phyloP scores from a whole-genome alignment of 1,140 invertebrate species.

The Hormaphis cornu region DNA sequence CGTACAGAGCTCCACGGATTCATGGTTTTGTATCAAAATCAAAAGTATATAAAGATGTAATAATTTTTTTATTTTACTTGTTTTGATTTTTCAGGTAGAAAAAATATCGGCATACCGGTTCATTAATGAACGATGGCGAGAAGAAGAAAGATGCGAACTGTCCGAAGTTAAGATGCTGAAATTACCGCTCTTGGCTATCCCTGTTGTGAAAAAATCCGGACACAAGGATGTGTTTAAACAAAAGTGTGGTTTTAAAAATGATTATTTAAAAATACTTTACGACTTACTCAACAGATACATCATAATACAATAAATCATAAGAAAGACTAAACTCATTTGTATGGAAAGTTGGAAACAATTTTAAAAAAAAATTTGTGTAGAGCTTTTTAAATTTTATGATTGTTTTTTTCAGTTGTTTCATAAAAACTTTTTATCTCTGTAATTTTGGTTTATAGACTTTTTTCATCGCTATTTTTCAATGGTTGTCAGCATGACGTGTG shows the following conservation, averaged over 20 bases:
- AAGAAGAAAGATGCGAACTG: not conserved
- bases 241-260: not conserved
- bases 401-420: too few relatives aligned
- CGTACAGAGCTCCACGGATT: slow-evolving; percentile 13
- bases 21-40: not conserved
- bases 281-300: too few relatives aligned
- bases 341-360: too few relatives aligned
- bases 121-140: not conserved
- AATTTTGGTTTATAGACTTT: too few relatives aligned
- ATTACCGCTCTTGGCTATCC: not conserved
- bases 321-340: too few relatives aligned
- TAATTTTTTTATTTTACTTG: not conserved
- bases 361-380: too few relatives aligned
- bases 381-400: too few relatives aligned
- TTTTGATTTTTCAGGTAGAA: not conserved
- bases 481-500: too few relatives aligned
- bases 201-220: not conserved
- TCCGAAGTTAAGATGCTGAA: not conserved
- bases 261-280: too few relatives aligned
- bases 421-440: too few relatives aligned
- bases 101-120: not conserved
- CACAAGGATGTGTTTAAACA: slow-evolving; percentile 7
- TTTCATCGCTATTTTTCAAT: too few relatives aligned
- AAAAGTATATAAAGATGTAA: not conserved
- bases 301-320: too few relatives aligned